Percentiles rank a stretch among this genome's conserved stretches.
Conservation (phyloP, 2,113 vertebrate genomes). For the Sterrhoptilus dennistouni region DNA sequence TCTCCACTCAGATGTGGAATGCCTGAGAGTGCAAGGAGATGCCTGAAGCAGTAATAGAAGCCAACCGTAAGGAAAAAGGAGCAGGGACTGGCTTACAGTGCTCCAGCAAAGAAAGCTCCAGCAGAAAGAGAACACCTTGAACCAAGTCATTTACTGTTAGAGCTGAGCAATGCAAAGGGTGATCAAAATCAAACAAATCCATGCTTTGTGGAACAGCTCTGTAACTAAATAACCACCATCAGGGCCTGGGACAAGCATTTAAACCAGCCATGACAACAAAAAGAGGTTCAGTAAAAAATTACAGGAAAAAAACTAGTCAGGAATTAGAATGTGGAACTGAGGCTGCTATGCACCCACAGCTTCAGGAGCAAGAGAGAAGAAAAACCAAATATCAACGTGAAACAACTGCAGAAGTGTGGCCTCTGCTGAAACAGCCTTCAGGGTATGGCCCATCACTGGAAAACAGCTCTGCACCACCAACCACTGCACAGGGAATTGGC, state of each 20-base stretch:
- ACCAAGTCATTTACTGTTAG: not conserved
- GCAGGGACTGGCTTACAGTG: not conserved
- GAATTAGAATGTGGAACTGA: not conserved
- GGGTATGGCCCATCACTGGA: not conserved
- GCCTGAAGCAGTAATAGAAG: not conserved
- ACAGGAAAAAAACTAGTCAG: not conserved
- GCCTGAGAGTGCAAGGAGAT: not conserved
- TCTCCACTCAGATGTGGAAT: not conserved
- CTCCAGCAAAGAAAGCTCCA: not conserved
- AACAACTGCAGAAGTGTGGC: not conserved
- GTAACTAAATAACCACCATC: not conserved
- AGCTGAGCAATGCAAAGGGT: not conserved
- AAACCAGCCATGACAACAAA: not conserved
- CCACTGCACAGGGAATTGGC: not conserved
- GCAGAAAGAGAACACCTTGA: not conserved
- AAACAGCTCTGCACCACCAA: not conserved
- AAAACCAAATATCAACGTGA: not conserved
- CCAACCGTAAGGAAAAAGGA: not conserved
- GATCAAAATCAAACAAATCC: not conserved
- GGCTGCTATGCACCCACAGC: not conserved
- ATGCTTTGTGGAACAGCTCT: not conserved
- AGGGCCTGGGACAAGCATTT: not conserved
- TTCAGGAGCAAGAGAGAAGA: not conserved
- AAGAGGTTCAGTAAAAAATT: not conserved
- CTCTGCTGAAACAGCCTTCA: not conserved